phyloP scores from a whole-genome alignment of 1,140 invertebrate species.

The Drosophila rhopaloa region DNA sequence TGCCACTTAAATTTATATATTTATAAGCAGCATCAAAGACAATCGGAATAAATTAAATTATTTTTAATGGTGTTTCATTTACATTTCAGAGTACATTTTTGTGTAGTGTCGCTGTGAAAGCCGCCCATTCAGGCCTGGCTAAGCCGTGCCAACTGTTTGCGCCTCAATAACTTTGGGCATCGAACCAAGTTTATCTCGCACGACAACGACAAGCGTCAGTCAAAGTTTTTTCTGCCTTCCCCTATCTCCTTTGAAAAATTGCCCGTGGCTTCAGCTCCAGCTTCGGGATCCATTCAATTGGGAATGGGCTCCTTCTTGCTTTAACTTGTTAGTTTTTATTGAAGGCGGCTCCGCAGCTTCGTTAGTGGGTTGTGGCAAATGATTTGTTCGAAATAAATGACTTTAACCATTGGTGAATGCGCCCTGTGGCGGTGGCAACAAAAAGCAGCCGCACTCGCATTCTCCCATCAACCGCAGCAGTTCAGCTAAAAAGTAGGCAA shows the following conservation, averaged over 20 bases:
- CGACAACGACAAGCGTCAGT: slow-evolving; percentile 74
- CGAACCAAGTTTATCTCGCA: slow-evolving; percentile 76
- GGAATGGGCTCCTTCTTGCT: slow-evolving; percentile 42
- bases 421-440: slow-evolving; percentile 17
- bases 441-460: slow-evolving; percentile 54
- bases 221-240: slow-evolving; percentile 62
- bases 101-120: background rate
- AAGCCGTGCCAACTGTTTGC: slow-evolving; percentile 69
- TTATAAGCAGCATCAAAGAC: no score
- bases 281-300: slow-evolving; percentile 21
- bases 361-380: slow-evolving; percentile 63
- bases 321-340: slow-evolving; percentile 68
- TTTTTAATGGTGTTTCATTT: no score
- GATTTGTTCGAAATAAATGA: slow-evolving; percentile 80
- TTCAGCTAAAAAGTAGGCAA: slow-evolving; percentile 72
- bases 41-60: no score
- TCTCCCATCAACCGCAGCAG: slow-evolving; percentile 57
- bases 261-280: slow-evolving; percentile 28
- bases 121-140: slow-evolving; percentile 7
- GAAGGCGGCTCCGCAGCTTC: slow-evolving; percentile 19
- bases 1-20: no score
- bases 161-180: slow-evolving; percentile 77
- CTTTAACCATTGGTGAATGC: slow-evolving; percentile 71
- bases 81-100: slow-evolving; percentile 1
- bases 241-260: slow-evolving; percentile 63